These are phyloP conservation scores for Dromococcyx pavoninus DNA, from an alignment of 2,797 vertebrate genomes.

Conservation along the genomic window DNA sequence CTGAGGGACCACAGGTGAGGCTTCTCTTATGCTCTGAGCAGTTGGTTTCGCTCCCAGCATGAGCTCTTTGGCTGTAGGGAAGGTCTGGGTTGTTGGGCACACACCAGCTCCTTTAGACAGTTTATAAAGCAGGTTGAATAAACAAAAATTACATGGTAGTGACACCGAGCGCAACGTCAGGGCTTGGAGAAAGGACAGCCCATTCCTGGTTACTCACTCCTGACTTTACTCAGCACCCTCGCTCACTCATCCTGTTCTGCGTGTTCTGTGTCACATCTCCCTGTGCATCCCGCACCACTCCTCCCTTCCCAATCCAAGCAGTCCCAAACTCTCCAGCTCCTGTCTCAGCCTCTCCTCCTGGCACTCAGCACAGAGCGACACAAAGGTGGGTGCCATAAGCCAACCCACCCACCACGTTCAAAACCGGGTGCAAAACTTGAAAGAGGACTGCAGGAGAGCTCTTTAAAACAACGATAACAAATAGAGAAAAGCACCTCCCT, in stretches of 20 bases:
- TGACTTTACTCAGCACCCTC: background rate
- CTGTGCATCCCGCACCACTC: background rate
- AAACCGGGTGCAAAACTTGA: too few relatives aligned
- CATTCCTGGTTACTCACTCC: background rate
- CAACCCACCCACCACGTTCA: background rate
- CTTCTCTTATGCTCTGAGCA: background rate
- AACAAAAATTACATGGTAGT: fast-evolving
- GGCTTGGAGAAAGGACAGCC: background rate
- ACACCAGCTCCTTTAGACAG: background rate
- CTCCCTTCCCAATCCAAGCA: background rate
- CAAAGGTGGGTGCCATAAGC: fast-evolving
- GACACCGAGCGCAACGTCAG: fast-evolving
- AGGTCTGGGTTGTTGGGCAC: background rate
- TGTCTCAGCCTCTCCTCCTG: background rate
- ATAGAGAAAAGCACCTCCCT: background rate
- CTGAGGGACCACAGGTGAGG: background rate
- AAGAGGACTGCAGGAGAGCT: background rate
- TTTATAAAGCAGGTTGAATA: background rate
- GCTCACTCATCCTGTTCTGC: constrained; percentile 8
- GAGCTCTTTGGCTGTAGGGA: background rate
- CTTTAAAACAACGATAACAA: background rate
- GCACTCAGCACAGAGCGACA: background rate
- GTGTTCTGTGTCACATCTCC: background rate
- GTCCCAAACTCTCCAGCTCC: background rate
- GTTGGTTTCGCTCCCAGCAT: fast-evolving